Evolutionary conservation across 2,797 vertebrate species (phyloP), one percentile per base, ranked within the genome.

Genomic region (Oryzias dopingdopingensis): DNA sequence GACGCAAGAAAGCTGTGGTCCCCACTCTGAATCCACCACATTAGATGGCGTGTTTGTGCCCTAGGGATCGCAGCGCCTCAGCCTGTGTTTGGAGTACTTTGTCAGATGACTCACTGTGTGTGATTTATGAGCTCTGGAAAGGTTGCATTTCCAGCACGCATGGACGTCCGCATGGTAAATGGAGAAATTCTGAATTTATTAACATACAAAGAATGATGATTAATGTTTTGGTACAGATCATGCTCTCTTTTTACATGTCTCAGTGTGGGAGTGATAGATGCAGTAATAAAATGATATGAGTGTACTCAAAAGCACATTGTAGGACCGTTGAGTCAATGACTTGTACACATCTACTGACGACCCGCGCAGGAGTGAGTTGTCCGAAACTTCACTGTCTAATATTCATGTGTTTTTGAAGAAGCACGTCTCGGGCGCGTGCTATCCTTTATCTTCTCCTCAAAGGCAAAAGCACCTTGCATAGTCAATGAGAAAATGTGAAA

Each of bases 161-260:
- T 88, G 89, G 90, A 91, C 89, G 89, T 91, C 90, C 78, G 88
- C 90, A 91, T 92, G 90, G 91, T 91, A 93, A 93, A 93, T 93
- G 92, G 91, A 88, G 90, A 91, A 92, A 91, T 92, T 92, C 90
- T 87, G 92, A 93, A 93, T 93, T 92, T 93, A 93, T 93, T 93
- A 93, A 93, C 92, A 93, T 93, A 93, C 92, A 92, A 93, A 92
- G 91, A 93, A 93, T 93, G 90, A 93, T 93, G 92, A 93, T 93
- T 93, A 93, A 93, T 93, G 92, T 90, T 92, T 92, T 89, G 81
- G 86, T 91, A 89, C 91, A 89, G 90, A 93, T 92, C 89, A 90
- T 81, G 75, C 85, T 91, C 89, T 91, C 88, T 91, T 92, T 91
- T 92, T 79, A 87, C 85, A 92, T 91, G 89, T 88, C 90, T 91